phyloP scores from a whole-genome alignment of 2,113 vertebrate genomes.

The Buteo buteo region DNA sequence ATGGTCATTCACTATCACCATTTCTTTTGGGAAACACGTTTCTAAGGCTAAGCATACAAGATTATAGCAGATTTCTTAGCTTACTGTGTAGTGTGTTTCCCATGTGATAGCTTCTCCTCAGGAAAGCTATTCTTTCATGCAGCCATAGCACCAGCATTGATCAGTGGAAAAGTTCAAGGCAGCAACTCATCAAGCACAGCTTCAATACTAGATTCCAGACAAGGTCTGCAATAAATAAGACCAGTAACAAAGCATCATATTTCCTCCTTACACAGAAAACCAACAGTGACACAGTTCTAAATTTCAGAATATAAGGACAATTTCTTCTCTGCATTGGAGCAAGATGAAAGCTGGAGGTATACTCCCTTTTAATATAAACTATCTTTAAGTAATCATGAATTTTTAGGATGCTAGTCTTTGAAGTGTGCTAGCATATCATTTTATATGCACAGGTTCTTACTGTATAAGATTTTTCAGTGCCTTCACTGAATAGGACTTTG shows the following conservation, averaged over 20 bases:
- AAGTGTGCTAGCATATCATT: conserved; percentile 38
- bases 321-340: conserved; percentile 27
- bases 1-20: conserved; percentile 52
- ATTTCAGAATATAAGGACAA: conserved; percentile 64
- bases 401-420: conserved; percentile 37
- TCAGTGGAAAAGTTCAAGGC: conserved; percentile 82
- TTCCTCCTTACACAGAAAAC: conserved; percentile 73
- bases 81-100: conserved; percentile 58
- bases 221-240: conserved; percentile 81
- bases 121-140: conserved; percentile 75
- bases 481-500: neutral
- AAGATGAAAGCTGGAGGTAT: conserved; percentile 32
- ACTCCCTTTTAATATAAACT: conserved; percentile 34
- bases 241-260: conserved; percentile 74
- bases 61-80: conserved; percentile 63
- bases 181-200: conserved; percentile 77
- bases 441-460: conserved; percentile 26
- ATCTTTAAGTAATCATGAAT: conserved; percentile 18
- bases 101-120: conserved; percentile 64
- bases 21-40: conserved; percentile 44
- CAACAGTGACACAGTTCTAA: conserved; percentile 66
- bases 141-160: conserved; percentile 73
- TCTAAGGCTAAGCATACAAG: conserved; percentile 54
- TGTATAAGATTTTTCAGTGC: conserved; percentile 12
- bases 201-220: conserved; percentile 77